phyloP scores from a whole-genome alignment of 1,140 invertebrate genomes.

The Cotesia chilonis region DNA sequence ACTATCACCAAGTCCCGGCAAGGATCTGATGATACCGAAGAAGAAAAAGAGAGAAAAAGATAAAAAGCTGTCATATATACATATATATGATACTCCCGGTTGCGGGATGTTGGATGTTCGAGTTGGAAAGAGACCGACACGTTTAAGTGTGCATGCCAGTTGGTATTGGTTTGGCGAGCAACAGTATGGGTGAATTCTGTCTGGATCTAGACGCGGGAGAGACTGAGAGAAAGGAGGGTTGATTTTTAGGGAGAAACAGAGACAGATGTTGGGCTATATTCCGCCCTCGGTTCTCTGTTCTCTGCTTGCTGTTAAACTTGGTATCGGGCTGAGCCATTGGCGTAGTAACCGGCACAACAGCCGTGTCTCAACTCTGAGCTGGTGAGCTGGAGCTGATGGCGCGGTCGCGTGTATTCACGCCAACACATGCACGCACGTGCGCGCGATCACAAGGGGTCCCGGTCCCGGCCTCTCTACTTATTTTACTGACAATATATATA shows the following conservation, averaged over 20 bases:
- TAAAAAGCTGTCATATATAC: too few species aligned
- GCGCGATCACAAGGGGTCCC: constrained; percentile 51
- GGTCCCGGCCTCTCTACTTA: constrained; percentile 44
- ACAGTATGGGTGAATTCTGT: background rate
- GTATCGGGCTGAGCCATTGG: constrained; percentile 43
- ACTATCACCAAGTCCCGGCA: constrained; percentile 35
- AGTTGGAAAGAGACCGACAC: constrained; percentile 39
- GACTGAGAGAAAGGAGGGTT: constrained; percentile 40
- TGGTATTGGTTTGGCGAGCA: constrained; percentile 14
- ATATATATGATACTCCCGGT: constrained; percentile 36
- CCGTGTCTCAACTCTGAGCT: background rate
- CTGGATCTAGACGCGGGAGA: background rate
- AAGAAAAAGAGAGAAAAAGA: constrained; percentile 34
- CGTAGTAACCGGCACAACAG: constrained; percentile 33
- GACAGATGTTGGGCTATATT: too few species aligned
- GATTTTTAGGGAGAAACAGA: constrained; percentile 2
- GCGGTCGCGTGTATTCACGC: constrained; percentile 14
- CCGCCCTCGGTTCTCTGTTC: constrained; percentile 31
- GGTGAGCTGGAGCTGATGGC: background rate
- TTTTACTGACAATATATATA: too few species aligned
- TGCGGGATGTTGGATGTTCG: constrained; percentile 51
- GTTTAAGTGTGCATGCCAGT: constrained; percentile 19
- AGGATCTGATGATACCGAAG: background rate
- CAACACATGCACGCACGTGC: constrained; percentile 8
- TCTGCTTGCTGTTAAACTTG: constrained; percentile 21